Base-by-base conservation (phyloP, 2,797 vertebrate species). In the Diplodus sargus region DNA sequence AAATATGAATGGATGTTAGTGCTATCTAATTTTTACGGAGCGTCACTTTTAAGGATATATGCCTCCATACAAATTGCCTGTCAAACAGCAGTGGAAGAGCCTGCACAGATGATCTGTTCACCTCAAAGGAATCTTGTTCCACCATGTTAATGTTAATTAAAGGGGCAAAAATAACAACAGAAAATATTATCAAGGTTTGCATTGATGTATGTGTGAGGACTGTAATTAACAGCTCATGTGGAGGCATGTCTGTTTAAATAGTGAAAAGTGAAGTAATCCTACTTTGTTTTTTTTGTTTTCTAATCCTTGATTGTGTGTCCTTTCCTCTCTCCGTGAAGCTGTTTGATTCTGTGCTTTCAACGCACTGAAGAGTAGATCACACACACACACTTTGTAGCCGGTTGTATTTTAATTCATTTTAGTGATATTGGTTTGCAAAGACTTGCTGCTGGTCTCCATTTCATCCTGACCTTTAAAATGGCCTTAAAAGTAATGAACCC, bases 401-500 rank as follows among this genome's bases (percentile, higher is more conserved):
- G 89, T 96, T 94, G 79, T 84, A 90, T 95, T 67, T 89, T 76
- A 82, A 91, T 80, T 93, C 87, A 94, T 94, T 94, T 95, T 91
- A 94, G 85, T 91, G 84, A 92, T 91, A 91, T 94, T 95, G 89
- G 89, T 94, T 94, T 91, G 89, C 85, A 88, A 91, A 94, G 91
- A 95, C 92, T 82, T 93, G 86, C 88, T 95, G 91, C 93, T 86
- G 95, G 87, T 95, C 92, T 95, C 85, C 94, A 94, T 95, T 69
- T 92, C 92, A 88, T 77, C 84, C 88, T 85, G 94, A 95, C 95
- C 93, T 91, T 81, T 79, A 85, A 89, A 97, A 97, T 93, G 94
- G 96, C 96, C 97, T 98, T 98, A 97, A 97, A 95, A 93, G 94
- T 96, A 93, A 95, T 92, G 94, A 94, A 93, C 94, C 85, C 94